phyloP scores from a whole-genome alignment of 2,888 invertebrate genomes.

The Octodonta nipae region DNA sequence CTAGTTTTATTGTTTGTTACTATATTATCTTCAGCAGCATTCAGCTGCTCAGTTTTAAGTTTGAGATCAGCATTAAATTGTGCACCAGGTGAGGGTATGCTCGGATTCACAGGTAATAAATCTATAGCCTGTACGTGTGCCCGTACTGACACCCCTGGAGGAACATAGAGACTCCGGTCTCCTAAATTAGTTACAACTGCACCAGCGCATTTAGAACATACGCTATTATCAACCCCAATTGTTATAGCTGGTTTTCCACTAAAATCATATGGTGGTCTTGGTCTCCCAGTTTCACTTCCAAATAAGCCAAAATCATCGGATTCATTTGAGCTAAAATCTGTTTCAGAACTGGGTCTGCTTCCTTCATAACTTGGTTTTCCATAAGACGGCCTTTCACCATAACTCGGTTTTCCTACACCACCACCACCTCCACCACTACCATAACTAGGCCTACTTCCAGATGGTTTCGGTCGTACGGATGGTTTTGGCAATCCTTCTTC shows the following conservation, averaged over 20 bases:
- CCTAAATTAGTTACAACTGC: slow-evolving; percentile 58
- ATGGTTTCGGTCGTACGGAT: slow-evolving; percentile 5
- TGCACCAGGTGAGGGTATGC: slow-evolving; percentile 51
- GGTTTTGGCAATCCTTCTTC: slow-evolving; percentile 7
- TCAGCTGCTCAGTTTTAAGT: slow-evolving; percentile 23
- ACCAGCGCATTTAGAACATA: slow-evolving; percentile 30
- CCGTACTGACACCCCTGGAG: slow-evolving; percentile 58
- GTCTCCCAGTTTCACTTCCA: slow-evolving; percentile 17
- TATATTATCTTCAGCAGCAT: slow-evolving; percentile 17
- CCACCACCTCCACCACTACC: no score
- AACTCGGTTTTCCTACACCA: no score
- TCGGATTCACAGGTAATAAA: slow-evolving; percentile 52
- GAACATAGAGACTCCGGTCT: slow-evolving; percentile 51
- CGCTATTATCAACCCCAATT: slow-evolving; percentile 11
- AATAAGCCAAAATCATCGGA: slow-evolving; percentile 15
- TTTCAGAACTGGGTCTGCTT: no score
- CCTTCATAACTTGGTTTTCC: no score
- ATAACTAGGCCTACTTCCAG: no score
- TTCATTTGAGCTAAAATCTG: no score
- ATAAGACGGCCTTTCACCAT: no score
- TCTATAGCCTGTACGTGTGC: slow-evolving; percentile 70
- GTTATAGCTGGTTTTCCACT: slow-evolving; percentile 13
- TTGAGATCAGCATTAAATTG: slow-evolving; percentile 44
- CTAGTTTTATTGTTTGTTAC: slow-evolving; percentile 9
- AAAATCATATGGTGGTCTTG: slow-evolving; percentile 9